These are phyloP conservation scores for Macropus fuliginosus DNA, from an alignment of 2,797 vertebrate species.

Conservation along the genomic window DNA sequence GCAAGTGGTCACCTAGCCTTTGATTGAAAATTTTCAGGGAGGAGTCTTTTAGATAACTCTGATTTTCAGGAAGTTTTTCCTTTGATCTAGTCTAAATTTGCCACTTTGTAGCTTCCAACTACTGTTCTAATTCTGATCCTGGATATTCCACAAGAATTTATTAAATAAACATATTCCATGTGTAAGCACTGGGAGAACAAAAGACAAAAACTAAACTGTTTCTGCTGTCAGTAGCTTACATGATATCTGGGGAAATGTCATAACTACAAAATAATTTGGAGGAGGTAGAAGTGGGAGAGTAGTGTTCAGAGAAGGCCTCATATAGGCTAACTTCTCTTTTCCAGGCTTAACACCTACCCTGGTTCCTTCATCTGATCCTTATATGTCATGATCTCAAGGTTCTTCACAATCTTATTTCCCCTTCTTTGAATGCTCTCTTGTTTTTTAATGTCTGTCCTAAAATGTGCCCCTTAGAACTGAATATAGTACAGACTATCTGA, in stretches of 20 bases:
- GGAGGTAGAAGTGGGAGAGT: background rate
- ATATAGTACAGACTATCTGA: background rate
- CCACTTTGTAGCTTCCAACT: background rate
- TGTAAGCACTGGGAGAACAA: background rate
- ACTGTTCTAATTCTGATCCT: background rate
- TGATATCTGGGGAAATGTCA: background rate
- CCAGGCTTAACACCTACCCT: background rate
- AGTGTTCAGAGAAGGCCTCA: background rate
- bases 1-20: background rate
- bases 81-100: background rate
- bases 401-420: background rate
- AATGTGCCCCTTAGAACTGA: background rate
- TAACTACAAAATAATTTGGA: background rate
- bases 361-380: background rate
- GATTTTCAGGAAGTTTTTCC: background rate
- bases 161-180: background rate
- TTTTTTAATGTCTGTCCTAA: background rate
- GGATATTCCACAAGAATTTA: background rate
- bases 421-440: background rate
- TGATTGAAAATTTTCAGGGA: background rate
- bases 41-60: background rate
- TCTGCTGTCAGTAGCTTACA: background rate
- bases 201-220: background rate
- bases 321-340: background rate
- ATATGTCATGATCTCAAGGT: background rate